Conservation (phyloP, 2,113 vertebrate species). For the Okapia johnstoni region DNA sequence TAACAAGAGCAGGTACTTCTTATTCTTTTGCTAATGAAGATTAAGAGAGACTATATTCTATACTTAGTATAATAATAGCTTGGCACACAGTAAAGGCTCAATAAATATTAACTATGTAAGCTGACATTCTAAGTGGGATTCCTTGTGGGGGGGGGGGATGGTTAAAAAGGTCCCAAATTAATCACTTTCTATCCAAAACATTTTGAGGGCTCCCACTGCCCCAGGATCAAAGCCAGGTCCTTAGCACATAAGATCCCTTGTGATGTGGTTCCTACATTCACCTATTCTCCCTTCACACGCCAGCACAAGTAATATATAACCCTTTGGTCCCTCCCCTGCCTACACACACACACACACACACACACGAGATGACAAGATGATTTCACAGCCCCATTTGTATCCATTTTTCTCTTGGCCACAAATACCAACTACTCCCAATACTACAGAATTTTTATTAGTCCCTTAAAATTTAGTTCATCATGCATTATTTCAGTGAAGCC, state of each 20-base stretch:
- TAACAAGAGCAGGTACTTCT: neutral
- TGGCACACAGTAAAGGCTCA: neutral
- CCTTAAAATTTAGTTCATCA: neutral
- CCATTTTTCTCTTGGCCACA: neutral
- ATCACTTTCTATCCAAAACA: neutral
- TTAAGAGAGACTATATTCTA: neutral
- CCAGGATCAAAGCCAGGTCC: neutral
- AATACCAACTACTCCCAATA: neutral
- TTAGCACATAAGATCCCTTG: neutral
- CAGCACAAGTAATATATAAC: neutral
- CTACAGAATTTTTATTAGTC: neutral
- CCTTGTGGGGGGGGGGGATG: rapidly evolving
- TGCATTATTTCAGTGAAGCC: neutral
- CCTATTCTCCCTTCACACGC: neutral
- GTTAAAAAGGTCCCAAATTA: neutral
- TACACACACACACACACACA: neutral
- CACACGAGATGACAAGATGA: neutral
- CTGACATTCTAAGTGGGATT: neutral
- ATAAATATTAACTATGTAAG: neutral
- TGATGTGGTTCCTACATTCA: neutral
- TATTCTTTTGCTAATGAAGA: neutral
- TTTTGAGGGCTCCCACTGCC: neutral
- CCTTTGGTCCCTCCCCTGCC: neutral
- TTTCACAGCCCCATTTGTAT: neutral
- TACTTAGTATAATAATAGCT: neutral